Evolutionary conservation across 2,888 invertebrate species (phyloP), one percentile per base, ranked within the genome.

Genomic region (Tetragnatha montana): DNA sequence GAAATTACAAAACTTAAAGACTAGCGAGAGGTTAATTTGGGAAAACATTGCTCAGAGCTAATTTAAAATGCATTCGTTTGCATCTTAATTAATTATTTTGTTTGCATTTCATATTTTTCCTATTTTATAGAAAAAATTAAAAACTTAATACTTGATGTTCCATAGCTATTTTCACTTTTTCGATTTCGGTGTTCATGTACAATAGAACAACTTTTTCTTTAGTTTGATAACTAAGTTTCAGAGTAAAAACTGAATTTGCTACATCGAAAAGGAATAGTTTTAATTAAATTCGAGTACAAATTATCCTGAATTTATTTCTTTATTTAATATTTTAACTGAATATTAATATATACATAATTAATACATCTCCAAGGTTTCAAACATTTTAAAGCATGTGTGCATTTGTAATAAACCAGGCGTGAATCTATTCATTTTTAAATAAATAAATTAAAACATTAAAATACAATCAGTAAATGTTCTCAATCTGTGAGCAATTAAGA

Each of bases 41-140:
- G 60, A 60, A 17, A 60, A 60, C 60, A 60, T 60, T 60, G 17
- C 8, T 12, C 78, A 14, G 6, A 22, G 21, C 17, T 78, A 10
- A 78, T 78, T 78, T 78, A 78, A 78, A 78, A 78, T 78, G 60
- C 78, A 22, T 35, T 78, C 78, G 60, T 78, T 78, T 78, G 60
- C 78, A 78, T 78, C 35, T 78, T 78, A 78, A 78, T 78, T 60
- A 60, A 60, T 60, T 78, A 78, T 60, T 78, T 78, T 35, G 8
- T 22, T 78, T 78, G 14, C 21, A 22, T 22, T 6, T 78, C 12
- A 60, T 12, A 68, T 78, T 78, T 60, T 78, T 68, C 71, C 6
- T n/a, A 19, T 21, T 7, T 6, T 71, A 10, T n/a, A n/a, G 71
- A n/a, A 71, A 6, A 71, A 21, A 71, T n/a, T n/a, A 3, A 68